These are phyloP conservation scores for Hyposoter didymator DNA, from an alignment of 2,888 invertebrate genomes.

Conservation along the genomic window DNA sequence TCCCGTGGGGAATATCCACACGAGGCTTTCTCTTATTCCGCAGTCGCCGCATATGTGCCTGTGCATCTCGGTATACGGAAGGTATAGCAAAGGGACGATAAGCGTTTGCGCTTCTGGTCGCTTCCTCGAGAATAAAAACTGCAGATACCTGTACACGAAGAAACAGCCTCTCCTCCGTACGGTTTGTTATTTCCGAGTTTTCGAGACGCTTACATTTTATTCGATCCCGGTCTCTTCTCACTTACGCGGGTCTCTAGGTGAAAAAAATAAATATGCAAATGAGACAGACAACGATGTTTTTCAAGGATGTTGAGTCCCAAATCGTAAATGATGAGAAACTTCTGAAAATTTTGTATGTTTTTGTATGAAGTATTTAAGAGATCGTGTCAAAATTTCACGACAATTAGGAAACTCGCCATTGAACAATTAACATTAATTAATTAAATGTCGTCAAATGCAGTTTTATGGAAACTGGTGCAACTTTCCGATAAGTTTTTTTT, in stretches of 20 bases:
- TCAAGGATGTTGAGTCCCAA: not conserved
- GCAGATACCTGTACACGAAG: constrained; percentile 4
- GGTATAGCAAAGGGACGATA: constrained; percentile 58
- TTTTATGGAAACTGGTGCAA: too few relatives aligned
- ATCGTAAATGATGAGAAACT: too few relatives aligned
- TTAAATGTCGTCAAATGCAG: too few relatives aligned
- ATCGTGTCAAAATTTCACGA: too few relatives aligned
- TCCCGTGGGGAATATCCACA: constrained; percentile 54
- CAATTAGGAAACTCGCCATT: too few relatives aligned
- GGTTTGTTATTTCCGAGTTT: constrained; percentile 66
- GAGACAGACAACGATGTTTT: not conserved
- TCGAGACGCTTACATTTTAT: constrained; percentile 52
- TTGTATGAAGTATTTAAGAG: too few relatives aligned
- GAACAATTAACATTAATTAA: too few relatives aligned
- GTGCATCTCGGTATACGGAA: constrained; percentile 12
- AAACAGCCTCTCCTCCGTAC: constrained; percentile 37
- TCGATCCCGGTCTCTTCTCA: not conserved
- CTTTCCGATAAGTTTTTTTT: too few relatives aligned
- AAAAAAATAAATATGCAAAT: not conserved
- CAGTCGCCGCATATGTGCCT: constrained; percentile 22
- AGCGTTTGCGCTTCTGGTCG: constrained; percentile 55
- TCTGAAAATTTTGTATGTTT: too few relatives aligned
- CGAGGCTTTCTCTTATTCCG: constrained; percentile 45
- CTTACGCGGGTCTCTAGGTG: not conserved
- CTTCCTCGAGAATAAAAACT: constrained; percentile 37